These are phyloP conservation scores for Corvus moneduloides DNA, from an alignment of 2,113 vertebrate genomes.

Conservation along the genomic window DNA sequence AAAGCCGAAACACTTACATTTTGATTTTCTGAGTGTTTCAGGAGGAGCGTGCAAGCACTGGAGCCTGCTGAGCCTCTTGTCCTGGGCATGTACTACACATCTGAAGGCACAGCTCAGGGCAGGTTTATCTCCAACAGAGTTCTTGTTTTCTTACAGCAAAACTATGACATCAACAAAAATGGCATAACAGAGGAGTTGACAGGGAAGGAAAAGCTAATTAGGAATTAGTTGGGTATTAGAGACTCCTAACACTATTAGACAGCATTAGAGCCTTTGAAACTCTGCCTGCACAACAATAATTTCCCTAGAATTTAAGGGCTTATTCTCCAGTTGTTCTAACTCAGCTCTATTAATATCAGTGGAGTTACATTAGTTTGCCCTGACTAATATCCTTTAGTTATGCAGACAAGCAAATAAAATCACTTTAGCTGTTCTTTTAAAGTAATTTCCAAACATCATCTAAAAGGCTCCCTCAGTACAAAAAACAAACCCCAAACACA, in stretches of 20 bases:
- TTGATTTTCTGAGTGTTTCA: not conserved
- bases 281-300: not conserved
- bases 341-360: not conserved
- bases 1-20: not conserved
- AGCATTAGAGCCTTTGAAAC: not conserved
- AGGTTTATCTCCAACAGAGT: not conserved
- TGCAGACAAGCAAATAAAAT: conserved; percentile 4
- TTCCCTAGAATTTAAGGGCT: not conserved
- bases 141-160: not conserved
- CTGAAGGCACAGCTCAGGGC: not conserved
- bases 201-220: not conserved
- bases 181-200: not conserved
- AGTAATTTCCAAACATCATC: not conserved
- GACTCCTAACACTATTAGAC: not conserved
- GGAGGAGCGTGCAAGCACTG: not conserved
- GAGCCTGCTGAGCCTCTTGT: not conserved
- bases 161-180: not conserved
- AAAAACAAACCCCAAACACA: not conserved
- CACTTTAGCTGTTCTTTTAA: not conserved
- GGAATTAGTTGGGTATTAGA: not conserved
- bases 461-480: not conserved
- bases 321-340: not conserved
- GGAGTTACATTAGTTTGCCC: not conserved
- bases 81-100: not conserved
- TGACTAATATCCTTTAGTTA: not conserved